Base-by-base conservation (phyloP, 2,113 vertebrate genomes). In the Dromaius novaehollandiae region DNA sequence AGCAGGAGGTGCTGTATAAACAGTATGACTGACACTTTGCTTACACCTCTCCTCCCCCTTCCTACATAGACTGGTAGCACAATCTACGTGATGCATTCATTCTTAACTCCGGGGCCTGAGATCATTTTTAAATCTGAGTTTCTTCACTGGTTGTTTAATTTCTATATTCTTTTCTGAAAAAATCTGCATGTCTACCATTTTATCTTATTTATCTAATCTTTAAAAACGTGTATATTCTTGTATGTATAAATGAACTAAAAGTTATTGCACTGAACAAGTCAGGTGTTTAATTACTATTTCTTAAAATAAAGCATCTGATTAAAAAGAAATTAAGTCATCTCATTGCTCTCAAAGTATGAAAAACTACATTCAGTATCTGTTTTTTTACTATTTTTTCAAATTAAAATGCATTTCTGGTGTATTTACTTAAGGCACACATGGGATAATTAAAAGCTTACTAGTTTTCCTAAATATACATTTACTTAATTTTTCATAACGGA, bases 1-100 rank as follows among this genome's bases (percentile, higher is more conserved):
- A 97, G 98, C 97, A 98, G 98, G 98, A 98, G 98, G 97, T 98
- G 98, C 98, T 98, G 96, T 97, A 95, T 91, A 97, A 97, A 98
- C 97, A 97, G 93, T 26, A 61, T 93, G 95, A 93, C 53, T 86
- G 91, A 81, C 88, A 81, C 80, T 48, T 9, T 3, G 36, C 55
- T 64, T 44, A 61, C 56, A 38, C 60, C 55, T 88, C 86, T 92
- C 89, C 88, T 89, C 95, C 92, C 89, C 78, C 86, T 95, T 18
- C 77, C 89, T 34, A 4, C 79, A 32, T 6, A 94, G 91, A 73
- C 82, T 46, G 93, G 70, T 30, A 82, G 94, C 73, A 58, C 32
- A 53, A 76, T 77, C 82, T 76, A 28, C 92, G 91, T 77, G 95
- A 95, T 74, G 92, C 92, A 88, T 53, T 94, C 95, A 85, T 89